Evolutionary conservation across 2,888 invertebrate species (phyloP), one percentile per base, ranked within the genome.

Genomic region (Eristalis pertinax): DNA sequence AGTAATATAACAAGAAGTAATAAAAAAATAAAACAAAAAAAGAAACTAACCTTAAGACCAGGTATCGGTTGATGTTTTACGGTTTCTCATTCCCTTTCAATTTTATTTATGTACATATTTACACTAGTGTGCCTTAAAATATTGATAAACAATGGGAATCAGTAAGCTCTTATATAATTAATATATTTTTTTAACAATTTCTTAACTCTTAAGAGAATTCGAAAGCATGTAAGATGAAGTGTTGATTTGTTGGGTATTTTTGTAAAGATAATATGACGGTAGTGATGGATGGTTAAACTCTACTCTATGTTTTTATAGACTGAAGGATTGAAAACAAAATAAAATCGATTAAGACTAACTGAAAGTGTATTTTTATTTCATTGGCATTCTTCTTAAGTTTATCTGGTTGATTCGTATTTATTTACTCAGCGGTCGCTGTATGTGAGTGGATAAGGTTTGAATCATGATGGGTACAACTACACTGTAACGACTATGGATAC

Each of bases 251-350:
- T 68, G 56, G 68, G 19, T 43, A 63, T 62, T 69, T 72, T 76
- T 75, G 74, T 70, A 62, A 69, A 84, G 72, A 72, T 74, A 69
- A 72, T 74, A 69, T 72, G 50, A 50, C 35, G 43, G 77, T 76
- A 77, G 60, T 73, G 62, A 74, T 69, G 73, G 60, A 70, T 77
- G 69, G 38, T 84, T 41, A 73, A 65, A 60, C 35, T 83, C 50
- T 56, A 72, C 63, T 79, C 69, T 82, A 74, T 86, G 78, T 78
- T 78, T 56, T 79, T 74, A 80, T 82, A 82, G 86, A 86, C 86
- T 86, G 86, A 86, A 86, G 74, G 83, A 75, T 73, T 72, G 56
- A 64, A 74, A 82, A 43, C 41, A 70, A 62, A 60, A 73, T 69
- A 65, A 50, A 67, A 63, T 62, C 32, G 67, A 58, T 60, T 64